Evolutionary conservation across 1,140 invertebrate genomes (phyloP).

Genomic region (Drosophila nigromelanica): DNA sequence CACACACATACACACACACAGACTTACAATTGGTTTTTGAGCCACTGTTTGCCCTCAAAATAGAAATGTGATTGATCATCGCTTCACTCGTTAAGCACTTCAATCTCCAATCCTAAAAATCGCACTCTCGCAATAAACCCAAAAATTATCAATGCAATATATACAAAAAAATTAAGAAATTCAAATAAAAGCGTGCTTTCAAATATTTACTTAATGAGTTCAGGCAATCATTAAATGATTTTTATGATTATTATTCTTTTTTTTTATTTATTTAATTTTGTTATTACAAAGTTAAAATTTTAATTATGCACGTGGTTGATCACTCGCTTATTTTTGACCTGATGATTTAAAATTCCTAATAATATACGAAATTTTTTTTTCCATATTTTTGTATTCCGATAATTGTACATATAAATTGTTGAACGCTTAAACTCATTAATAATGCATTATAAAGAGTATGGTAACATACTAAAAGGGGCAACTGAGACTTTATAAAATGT

Average conservation of each 20-base stretch:
- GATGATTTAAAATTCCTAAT: slow-evolving; percentile 2
- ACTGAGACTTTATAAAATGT: too few relatives aligned
- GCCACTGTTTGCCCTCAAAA: slow-evolving; percentile 60
- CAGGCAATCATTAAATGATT: slow-evolving; percentile 33
- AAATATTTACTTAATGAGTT: slow-evolving; percentile 59
- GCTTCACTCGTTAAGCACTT: slow-evolving; percentile 4
- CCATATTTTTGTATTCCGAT: background rate
- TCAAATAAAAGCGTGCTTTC: slow-evolving; percentile 19
- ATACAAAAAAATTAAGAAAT: slow-evolving; percentile 5
- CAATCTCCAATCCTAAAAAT: slow-evolving; percentile 20
- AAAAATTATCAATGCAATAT: slow-evolving; percentile 44
- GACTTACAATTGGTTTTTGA: slow-evolving; percentile 38
- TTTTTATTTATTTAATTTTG: slow-evolving; percentile 13
- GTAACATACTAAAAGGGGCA: too few relatives aligned
- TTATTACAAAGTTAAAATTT: too few relatives aligned
- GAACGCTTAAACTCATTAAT: background rate
- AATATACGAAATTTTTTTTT: background rate
- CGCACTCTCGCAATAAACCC: slow-evolving; percentile 13
- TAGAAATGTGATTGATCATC: slow-evolving; percentile 65
- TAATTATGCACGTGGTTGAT: too few relatives aligned
- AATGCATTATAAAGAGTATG: background rate
- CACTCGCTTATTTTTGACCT: slow-evolving; percentile 11
- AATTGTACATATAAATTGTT: background rate
- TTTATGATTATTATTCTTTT: slow-evolving; percentile 40
- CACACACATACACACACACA: background rate